Evolutionary conservation across 2,113 vertebrate species (phyloP).

Genomic region (Proteles cristata): DNA sequence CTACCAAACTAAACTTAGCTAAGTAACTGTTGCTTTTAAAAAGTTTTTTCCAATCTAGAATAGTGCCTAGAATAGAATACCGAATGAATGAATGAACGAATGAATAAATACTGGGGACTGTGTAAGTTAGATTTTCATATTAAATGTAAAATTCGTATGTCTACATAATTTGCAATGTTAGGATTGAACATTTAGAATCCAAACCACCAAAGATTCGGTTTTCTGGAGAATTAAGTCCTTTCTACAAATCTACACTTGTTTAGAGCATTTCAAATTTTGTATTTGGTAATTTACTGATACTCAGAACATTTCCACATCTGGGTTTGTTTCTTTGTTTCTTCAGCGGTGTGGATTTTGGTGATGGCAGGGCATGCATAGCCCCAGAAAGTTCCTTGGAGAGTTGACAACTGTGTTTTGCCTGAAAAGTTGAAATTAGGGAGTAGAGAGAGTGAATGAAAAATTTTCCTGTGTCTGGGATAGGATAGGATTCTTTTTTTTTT

Average conservation of each 20-base stretch:
- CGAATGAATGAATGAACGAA: background rate
- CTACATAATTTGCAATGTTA: background rate
- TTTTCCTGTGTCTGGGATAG: background rate
- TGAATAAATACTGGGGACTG: background rate
- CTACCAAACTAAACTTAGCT: background rate
- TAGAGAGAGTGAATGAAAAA: background rate
- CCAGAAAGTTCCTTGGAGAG: background rate
- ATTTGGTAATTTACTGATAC: background rate
- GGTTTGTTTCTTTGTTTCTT: background rate
- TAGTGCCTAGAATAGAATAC: background rate
- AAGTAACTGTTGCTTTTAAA: background rate
- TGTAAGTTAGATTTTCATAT: background rate
- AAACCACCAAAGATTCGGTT: background rate
- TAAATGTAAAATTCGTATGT: background rate
- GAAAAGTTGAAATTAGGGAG: background rate
- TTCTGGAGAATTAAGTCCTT: background rate
- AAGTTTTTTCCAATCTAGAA: background rate
- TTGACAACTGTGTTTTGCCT: background rate
- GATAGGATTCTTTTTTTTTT: background rate
- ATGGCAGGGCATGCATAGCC: background rate
- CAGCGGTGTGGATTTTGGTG: background rate
- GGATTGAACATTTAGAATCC: background rate
- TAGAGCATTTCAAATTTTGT: background rate
- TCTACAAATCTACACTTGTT: background rate
- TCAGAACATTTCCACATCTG: background rate